Evolutionary conservation across 2,797 vertebrate genomes (phyloP).

Genomic region (Holocentrus rufus): DNA sequence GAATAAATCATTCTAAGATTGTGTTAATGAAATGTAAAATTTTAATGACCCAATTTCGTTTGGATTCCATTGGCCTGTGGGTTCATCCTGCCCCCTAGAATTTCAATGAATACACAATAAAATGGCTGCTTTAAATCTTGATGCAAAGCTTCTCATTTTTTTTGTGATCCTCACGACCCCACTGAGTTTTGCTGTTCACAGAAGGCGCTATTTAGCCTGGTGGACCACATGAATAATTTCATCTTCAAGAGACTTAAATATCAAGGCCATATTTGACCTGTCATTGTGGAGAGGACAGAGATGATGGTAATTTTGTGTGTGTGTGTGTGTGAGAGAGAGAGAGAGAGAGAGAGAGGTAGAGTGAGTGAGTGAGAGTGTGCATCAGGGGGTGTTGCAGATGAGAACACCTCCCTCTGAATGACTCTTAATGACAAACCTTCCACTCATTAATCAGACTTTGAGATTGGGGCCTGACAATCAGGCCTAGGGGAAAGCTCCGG

Average conservation of each 20-base stretch:
- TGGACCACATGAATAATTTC: slow-evolving; percentile 38
- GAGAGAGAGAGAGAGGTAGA: background rate
- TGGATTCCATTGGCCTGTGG: slow-evolving; percentile 50
- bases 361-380: slow-evolving; percentile 19
- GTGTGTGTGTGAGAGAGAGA: slow-evolving; percentile 16
- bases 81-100: slow-evolving; percentile 46
- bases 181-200: slow-evolving; percentile 19
- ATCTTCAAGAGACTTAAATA: slow-evolving; percentile 45
- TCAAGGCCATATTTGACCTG: slow-evolving; percentile 34
- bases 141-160: slow-evolving; percentile 19
- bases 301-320: slow-evolving; percentile 19
- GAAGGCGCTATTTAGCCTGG: slow-evolving; percentile 27
- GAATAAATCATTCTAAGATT: slow-evolving; percentile 62
- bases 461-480: slow-evolving; percentile 61
- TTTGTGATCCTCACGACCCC: slow-evolving; percentile 23
- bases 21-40: slow-evolving; percentile 69
- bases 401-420: slow-evolving; percentile 53
- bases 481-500: slow-evolving; percentile 31
- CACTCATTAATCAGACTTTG: slow-evolving; percentile 68
- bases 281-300: slow-evolving; percentile 38
- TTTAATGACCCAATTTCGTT: slow-evolving; percentile 68
- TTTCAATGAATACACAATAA: slow-evolving; percentile 59
- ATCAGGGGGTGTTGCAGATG: slow-evolving; percentile 6
- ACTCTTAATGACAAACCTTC: slow-evolving; percentile 67
- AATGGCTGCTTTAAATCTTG: slow-evolving; percentile 40